A percentile compares a stretch with the other conserved stretches of the same genome.
Conservation (phyloP, 2,888 invertebrate species). For the Ectropis crepuscularia region DNA sequence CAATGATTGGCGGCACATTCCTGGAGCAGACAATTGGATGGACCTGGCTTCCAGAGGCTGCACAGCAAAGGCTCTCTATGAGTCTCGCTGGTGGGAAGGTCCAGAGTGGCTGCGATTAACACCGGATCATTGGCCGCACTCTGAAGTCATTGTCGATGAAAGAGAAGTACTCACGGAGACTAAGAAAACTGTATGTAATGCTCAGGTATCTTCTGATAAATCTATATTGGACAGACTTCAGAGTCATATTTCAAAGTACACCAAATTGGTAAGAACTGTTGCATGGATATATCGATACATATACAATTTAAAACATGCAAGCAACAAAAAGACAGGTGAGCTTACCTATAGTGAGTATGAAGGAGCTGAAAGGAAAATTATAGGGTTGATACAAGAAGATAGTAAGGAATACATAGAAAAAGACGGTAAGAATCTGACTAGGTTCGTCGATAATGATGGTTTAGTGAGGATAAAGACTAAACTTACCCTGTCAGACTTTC, state of each 20-base stretch:
- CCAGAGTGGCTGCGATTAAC: too few species aligned
- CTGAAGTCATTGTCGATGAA: too few species aligned
- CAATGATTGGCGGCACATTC: constrained; percentile 2
- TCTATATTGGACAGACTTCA: too few species aligned
- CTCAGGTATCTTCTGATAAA: too few species aligned
- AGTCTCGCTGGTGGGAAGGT: not conserved
- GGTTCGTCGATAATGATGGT: constrained; percentile 2
- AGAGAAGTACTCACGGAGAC: too few species aligned
- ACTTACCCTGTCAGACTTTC: not conserved
- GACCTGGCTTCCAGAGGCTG: constrained; percentile 3
- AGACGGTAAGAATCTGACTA: not conserved
- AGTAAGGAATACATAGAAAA: not conserved
- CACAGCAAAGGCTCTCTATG: not conserved
- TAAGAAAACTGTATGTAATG: too few species aligned
- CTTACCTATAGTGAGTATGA: not conserved
- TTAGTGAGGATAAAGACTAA: constrained; percentile 5
- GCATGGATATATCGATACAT: too few species aligned
- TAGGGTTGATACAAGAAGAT: not conserved
- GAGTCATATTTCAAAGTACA: too few species aligned
- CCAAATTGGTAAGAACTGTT: too few species aligned
- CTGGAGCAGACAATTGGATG: constrained; percentile 3
- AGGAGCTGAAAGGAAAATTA: not conserved
- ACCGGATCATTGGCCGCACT: too few species aligned
- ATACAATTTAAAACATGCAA: not conserved
- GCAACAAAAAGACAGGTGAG: not conserved